Conservation (phyloP, 2,797 vertebrate species). For the Eupleurogrammus muticus region DNA sequence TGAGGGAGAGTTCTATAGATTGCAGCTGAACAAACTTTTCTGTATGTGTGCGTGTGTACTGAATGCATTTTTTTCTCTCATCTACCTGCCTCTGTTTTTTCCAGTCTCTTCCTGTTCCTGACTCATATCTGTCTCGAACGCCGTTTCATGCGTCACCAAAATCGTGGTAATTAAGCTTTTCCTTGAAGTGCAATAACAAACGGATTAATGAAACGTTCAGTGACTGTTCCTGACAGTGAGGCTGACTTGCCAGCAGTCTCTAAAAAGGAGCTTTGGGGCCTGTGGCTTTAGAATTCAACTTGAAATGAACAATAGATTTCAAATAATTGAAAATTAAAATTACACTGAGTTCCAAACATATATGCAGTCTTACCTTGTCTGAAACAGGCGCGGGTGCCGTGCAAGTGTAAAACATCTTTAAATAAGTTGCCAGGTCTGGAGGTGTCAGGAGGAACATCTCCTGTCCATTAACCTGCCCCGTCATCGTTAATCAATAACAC, state of each 20-base stretch:
- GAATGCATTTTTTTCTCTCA: constrained; percentile 20
- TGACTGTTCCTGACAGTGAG: constrained; percentile 23
- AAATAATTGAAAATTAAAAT: background rate
- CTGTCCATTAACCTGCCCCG: constrained; percentile 55
- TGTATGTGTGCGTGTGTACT: background rate
- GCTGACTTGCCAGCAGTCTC: constrained; percentile 19
- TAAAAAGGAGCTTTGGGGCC: constrained; percentile 7
- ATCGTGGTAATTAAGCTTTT: constrained; percentile 18
- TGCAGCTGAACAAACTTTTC: constrained; percentile 40
- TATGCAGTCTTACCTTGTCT: constrained; percentile 61
- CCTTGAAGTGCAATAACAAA: constrained; percentile 22
- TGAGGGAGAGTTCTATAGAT: constrained; percentile 23
- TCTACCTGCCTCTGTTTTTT: constrained; percentile 29
- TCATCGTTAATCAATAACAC: constrained; percentile 70
- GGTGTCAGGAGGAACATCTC: constrained; percentile 42
- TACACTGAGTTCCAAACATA: background rate
- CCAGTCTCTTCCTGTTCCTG: background rate
- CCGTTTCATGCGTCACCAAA: constrained; percentile 12
- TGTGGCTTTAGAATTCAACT: background rate
- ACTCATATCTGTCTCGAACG: background rate
- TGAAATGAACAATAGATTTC: constrained; percentile 4
- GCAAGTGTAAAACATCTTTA: constrained; percentile 52
- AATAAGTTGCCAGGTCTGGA: constrained; percentile 38
- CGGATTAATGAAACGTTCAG: constrained; percentile 29
- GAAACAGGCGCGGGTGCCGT: constrained; percentile 23